phyloP scores from a whole-genome alignment of 1,140 invertebrate genomes.

The Ostrea denselamellosa region DNA sequence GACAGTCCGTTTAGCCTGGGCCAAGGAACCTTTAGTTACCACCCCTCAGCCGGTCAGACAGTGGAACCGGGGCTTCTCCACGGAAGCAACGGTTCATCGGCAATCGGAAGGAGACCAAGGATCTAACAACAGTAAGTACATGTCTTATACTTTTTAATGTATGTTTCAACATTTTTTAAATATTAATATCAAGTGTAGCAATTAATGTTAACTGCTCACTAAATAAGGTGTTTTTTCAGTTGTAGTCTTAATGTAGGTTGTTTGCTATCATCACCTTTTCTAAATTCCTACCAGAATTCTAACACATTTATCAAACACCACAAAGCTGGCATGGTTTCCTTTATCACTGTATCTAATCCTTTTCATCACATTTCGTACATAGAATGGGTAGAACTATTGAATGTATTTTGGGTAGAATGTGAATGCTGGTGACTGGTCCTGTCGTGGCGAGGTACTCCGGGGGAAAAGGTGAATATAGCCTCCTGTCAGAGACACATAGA shows the following conservation, averaged over 20 bases:
- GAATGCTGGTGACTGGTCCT: not conserved
- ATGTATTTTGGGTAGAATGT: not conserved
- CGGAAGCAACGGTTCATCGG: not conserved
- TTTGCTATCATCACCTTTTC: too few relatives aligned
- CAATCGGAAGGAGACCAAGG: not conserved
- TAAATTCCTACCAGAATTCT: too few relatives aligned
- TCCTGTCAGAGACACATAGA: slow-evolving; percentile 13
- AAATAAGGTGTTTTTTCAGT: too few relatives aligned
- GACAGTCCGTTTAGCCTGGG: not conserved
- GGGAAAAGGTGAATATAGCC: not conserved
- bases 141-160: not conserved
- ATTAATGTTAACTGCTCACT: too few relatives aligned
- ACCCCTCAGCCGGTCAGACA: not conserved
- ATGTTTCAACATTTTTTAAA: too few relatives aligned
- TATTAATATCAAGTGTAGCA: too few relatives aligned
- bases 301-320: too few relatives aligned
- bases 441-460: not conserved
- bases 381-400: not conserved
- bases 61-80: not conserved
- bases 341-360: not conserved
- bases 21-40: not conserved
- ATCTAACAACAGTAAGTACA: not conserved
- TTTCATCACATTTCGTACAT: not conserved
- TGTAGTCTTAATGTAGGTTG: too few relatives aligned
- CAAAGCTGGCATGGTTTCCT: not conserved